Percentiles rank a stretch among this genome's conserved stretches.
Evolutionary conservation across 2,113 vertebrate species (phyloP).

Genomic region (Indri indri): DNA sequence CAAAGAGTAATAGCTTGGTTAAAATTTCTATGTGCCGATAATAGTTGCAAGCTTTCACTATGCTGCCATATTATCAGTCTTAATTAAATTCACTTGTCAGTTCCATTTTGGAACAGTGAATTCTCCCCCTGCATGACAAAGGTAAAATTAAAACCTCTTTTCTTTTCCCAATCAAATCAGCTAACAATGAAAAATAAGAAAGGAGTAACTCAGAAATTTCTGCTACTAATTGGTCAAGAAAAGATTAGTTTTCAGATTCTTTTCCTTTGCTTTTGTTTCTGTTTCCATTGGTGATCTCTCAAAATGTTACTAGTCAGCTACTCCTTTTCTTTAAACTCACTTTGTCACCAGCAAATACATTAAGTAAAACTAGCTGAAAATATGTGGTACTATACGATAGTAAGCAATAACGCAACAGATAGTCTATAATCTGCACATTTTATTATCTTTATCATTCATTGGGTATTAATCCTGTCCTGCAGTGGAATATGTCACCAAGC

Average conservation of each 20-base stretch:
- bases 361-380: conserved; percentile 34
- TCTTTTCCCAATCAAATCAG: conserved; percentile 51
- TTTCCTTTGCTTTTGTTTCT: not conserved
- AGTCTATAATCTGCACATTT: not conserved
- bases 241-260: conserved; percentile 13
- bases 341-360: not conserved
- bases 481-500: not conserved
- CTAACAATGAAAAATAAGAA: conserved; percentile 59
- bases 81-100: conserved; percentile 75
- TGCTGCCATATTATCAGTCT: conserved; percentile 61
- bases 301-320: conserved; percentile 30
- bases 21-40: conserved; percentile 51
- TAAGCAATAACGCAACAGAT: not conserved
- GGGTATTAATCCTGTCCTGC: not conserved
- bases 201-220: conserved; percentile 15
- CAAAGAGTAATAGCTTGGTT: conserved; percentile 67
- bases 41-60: conserved; percentile 52
- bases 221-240: conserved; percentile 48
- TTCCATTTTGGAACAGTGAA: conserved; percentile 61
- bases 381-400: not conserved
- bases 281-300: not conserved
- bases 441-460: not conserved
- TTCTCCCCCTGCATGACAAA: conserved; percentile 48
- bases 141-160: conserved; percentile 60
- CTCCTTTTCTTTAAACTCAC: not conserved